Conservation (phyloP, 2,888 invertebrate genomes). For the Platycheirus albimanus region DNA sequence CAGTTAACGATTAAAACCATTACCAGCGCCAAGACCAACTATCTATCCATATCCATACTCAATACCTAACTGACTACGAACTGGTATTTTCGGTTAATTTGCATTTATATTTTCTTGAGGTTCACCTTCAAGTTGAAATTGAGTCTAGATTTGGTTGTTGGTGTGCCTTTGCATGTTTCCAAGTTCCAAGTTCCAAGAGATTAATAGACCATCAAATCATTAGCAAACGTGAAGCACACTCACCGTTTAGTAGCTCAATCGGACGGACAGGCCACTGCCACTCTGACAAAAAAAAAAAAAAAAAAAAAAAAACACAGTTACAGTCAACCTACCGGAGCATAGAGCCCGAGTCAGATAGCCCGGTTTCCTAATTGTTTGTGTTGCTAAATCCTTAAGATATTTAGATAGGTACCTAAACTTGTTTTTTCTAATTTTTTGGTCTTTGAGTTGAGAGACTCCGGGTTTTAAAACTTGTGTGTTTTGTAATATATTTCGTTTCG, state of each 20-base stretch:
- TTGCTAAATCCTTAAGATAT: neutral
- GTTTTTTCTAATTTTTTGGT: neutral
- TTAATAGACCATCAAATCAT: constrained; percentile 28
- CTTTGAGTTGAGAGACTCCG: neutral
- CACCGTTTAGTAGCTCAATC: constrained; percentile 12
- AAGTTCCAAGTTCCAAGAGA: constrained; percentile 16
- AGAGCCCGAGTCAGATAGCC: neutral
- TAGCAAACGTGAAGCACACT: constrained; percentile 8
- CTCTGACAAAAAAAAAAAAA: no score
- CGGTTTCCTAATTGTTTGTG: neutral
- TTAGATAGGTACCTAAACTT: no score
- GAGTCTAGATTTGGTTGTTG: constrained; percentile 23
- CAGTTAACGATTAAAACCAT: neutral
- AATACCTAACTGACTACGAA: neutral
- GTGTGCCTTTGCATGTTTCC: neutral
- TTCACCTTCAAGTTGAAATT: constrained; percentile 55
- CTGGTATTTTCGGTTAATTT: constrained; percentile 20
- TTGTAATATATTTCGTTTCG: neutral
- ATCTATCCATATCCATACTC: neutral
- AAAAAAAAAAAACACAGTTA: neutral
- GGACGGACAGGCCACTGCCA: neutral
- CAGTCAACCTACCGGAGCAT: neutral
- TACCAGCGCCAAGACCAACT: neutral
- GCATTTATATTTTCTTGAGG: constrained; percentile 18
- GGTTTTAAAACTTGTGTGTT: neutral